Conservation (phyloP, 2,113 vertebrate genomes). For the Empidonax traillii region DNA sequence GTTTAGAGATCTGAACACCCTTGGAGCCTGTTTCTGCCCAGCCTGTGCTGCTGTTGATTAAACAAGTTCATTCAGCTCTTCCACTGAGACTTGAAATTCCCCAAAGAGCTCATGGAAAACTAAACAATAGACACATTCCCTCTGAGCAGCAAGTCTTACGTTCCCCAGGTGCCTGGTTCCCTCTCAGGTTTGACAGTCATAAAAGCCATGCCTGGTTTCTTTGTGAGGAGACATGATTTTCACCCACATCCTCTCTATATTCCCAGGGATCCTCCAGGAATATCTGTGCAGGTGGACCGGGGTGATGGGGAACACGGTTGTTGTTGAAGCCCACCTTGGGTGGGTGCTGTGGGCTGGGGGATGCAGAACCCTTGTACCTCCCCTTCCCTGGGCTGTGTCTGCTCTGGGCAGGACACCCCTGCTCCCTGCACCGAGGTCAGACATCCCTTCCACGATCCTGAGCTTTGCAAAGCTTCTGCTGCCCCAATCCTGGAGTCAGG, state of each 20-base stretch:
- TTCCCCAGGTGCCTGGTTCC: accelerated
- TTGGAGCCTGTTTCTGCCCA: not conserved
- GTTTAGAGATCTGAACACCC: not conserved
- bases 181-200: not conserved
- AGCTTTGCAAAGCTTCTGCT: not conserved
- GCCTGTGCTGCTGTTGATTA: not conserved
- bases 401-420: not conserved
- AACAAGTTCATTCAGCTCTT: not conserved
- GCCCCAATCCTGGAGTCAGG: accelerated
- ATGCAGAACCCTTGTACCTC: not conserved
- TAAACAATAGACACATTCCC: not conserved
- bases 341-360: accelerated
- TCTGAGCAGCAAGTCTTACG: accelerated
- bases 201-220: not conserved
- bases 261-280: not conserved
- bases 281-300: accelerated
- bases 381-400: accelerated
- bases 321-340: not conserved
- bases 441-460: not conserved
- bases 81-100: not conserved
- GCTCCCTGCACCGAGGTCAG: not conserved
- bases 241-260: accelerated
- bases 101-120: not conserved
- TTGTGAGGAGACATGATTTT: not conserved
- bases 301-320: not conserved